Base-by-base conservation (phyloP, 2,888 invertebrate genomes). In the Apamea anceps region DNA sequence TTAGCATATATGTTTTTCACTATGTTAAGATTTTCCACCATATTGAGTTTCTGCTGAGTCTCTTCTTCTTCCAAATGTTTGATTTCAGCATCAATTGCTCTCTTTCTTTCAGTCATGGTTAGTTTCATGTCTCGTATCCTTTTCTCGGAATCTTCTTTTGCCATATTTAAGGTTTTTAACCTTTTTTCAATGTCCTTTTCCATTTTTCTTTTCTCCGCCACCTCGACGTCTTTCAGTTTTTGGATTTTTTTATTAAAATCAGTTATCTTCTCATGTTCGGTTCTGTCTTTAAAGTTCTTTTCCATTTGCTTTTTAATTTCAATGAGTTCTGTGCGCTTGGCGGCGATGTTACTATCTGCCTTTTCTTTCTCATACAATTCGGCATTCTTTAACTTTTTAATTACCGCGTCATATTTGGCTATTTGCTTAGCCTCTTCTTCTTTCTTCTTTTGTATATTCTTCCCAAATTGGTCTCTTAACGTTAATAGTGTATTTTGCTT, bases 191-290 rank as follows among this genome's bases (percentile, higher is more conserved):
- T 28, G 8, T 71, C 81, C 1, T 37, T 82, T 37, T 71, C 60
- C 37, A 73, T 62, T 73, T 73, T 65, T 21, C 4, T 60, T 48
- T 21, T 51, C 60, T 70, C 70, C 0, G 5, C 5, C 8, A 28
- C 60, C 45, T 80, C 65, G 0, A 10, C 1, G 10, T 85, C 60
- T 70, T 73, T 80, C 0, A 80, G 18, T 5, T 45, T 73, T 72
- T 80, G 80, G 2, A 80, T 80, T 73, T 71, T 73, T 12, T 15
- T 73, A 10, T 80, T 60, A n/a, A 82, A 32, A 2, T 79, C 28
- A 28, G 2, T 15, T n/a, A 0, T 32, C 32, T 32, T 32, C 2
- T 32, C 32, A 32, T 32, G 32, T 32, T 32, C 32, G 32, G 32
- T 32, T 32, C 32, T 32, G 2, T 32, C 32, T 32, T 32, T 32